These are phyloP conservation scores for Cebidichthys violaceus DNA, from an alignment of 2,113 vertebrate genomes.

Conservation along the genomic window DNA sequence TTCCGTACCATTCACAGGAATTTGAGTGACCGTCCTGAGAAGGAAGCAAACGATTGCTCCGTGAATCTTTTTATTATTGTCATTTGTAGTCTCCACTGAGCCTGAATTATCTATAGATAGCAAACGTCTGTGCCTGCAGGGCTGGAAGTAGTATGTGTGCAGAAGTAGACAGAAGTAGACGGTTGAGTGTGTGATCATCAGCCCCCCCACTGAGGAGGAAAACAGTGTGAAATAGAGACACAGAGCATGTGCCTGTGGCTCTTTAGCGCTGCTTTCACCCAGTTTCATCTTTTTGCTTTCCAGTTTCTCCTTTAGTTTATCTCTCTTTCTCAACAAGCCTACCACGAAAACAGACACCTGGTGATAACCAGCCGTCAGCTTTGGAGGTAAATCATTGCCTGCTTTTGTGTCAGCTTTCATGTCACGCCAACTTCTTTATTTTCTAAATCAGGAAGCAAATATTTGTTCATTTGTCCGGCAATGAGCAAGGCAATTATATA, in stretches of 20 bases:
- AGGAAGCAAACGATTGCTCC: conserved; percentile 26
- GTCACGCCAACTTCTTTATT: background rate
- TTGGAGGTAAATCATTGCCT: background rate
- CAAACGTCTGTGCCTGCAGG: conserved; percentile 63
- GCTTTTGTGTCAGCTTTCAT: background rate
- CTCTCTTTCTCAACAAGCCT: background rate
- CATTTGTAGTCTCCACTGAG: conserved; percentile 45
- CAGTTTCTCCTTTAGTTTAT: conserved; percentile 22
- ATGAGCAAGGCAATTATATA: background rate
- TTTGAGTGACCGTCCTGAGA: conserved; percentile 16
- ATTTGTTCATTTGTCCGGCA: background rate
- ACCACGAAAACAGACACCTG: background rate
- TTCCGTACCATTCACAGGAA: conserved; percentile 25
- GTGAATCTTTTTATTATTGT: conserved; percentile 49
- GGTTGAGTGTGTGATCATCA: conserved; percentile 62
- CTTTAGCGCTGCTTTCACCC: conserved; percentile 33
- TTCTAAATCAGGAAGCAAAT: conserved; percentile 3
- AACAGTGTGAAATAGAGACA: conserved; percentile 50
- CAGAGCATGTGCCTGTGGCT: conserved; percentile 53
- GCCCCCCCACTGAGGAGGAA: conserved; percentile 56
- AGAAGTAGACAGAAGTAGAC: conserved; percentile 33
- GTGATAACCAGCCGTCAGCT: conserved; percentile 9
- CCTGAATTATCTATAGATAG: conserved; percentile 61
- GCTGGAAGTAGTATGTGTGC: conserved; percentile 52
- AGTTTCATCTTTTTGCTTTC: conserved; percentile 38